A percentile compares a stretch with the other conserved stretches of the same genome.
Evolutionary conservation across 2,888 invertebrate species (phyloP).

Genomic region (Leucozona laternaria): DNA sequence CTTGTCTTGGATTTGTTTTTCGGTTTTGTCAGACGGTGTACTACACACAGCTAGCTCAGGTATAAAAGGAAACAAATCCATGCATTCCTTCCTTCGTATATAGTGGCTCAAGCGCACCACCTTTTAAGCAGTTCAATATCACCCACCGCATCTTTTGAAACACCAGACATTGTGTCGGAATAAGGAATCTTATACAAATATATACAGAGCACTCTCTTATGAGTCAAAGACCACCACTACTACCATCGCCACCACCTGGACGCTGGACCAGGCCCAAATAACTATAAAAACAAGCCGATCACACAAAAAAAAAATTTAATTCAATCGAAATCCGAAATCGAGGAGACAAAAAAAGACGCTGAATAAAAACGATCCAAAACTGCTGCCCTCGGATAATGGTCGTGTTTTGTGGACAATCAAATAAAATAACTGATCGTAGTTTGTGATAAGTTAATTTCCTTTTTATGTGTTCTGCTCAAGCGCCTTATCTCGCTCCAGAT

Average conservation of each 20-base stretch:
- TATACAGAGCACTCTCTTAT: conserved; percentile 7
- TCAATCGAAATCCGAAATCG: conserved; percentile 38
- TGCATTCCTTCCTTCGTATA: conserved; percentile 1
- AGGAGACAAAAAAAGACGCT: conserved; percentile 39
- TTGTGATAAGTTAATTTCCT: conserved; percentile 84
- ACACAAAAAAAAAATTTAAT: conserved; percentile 10
- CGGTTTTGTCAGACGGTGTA: conserved; percentile 46
- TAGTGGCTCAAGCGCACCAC: conserved; percentile 11
- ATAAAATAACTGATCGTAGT: conserved; percentile 84
- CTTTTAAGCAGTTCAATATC: conserved; percentile 13
- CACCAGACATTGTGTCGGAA: conserved; percentile 72
- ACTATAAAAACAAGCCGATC: conserved; percentile 57
- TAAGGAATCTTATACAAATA: conserved; percentile 41
- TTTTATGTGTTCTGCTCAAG: conserved; percentile 82
- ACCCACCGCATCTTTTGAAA: conserved; percentile 37
- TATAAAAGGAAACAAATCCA: conserved; percentile 60
- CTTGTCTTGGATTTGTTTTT: conserved; percentile 70
- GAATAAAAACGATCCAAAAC: conserved; percentile 74
- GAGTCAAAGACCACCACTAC: conserved; percentile 43
- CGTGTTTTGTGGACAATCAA: conserved; percentile 84
- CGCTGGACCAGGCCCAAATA: conserved; percentile 46
- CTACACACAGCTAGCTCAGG: conserved; percentile 17
- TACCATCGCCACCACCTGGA: conserved; percentile 42
- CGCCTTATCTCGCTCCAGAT: conserved; percentile 77
- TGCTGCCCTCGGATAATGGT: conserved; percentile 81